Evolutionary conservation across 2,797 vertebrate species (phyloP).

Genomic region (Urophycis tenuis): DNA sequence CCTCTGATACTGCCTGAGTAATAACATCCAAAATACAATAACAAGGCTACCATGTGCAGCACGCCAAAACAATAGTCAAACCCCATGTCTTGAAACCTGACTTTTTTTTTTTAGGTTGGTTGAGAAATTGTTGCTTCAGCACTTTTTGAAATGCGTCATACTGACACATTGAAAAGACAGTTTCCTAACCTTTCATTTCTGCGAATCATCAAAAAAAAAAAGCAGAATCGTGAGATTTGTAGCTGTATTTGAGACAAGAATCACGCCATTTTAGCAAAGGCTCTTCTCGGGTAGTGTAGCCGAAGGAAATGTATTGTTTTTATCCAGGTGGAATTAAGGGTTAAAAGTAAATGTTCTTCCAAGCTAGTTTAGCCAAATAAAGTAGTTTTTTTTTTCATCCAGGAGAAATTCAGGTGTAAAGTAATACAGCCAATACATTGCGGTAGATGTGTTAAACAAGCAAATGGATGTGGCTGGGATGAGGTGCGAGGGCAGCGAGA

Average conservation of each 20-base stretch:
- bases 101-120: too few relatives aligned
- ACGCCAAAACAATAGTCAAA: background rate
- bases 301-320: background rate
- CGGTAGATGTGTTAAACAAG: background rate
- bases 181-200: background rate
- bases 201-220: background rate
- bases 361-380: too few relatives aligned
- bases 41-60: background rate
- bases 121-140: too few relatives aligned
- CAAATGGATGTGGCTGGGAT: constrained; percentile 35
- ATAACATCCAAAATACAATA: background rate
- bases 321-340: background rate
- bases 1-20: background rate
- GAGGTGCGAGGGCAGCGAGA: constrained; percentile 41
- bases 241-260: background rate
- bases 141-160: background rate
- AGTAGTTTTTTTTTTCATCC: too few relatives aligned
- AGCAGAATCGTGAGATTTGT: background rate
- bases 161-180: background rate
- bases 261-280: background rate
- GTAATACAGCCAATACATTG: background rate
- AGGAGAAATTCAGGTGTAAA: background rate
- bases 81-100: too few relatives aligned
- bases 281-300: background rate
- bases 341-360: background rate